Base-by-base conservation (phyloP, 2,113 vertebrate genomes). In the Entomyzon cyanotis region DNA sequence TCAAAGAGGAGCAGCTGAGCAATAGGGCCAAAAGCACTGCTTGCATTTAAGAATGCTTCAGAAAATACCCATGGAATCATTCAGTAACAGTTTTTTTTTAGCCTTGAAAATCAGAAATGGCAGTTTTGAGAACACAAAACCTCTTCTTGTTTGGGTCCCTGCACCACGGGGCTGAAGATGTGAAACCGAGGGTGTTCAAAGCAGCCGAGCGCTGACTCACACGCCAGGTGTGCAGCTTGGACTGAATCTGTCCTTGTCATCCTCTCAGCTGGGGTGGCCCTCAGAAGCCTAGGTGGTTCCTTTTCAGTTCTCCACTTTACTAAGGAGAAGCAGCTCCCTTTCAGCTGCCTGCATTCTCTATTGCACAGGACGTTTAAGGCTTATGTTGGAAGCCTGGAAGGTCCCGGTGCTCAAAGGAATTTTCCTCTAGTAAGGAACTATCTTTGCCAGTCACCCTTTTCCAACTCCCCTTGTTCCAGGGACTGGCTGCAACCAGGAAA, bases 161-260 rank as follows among this genome's bases (percentile, higher is more conserved):
- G 52, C 28, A 8, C n/a, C 0, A 0, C 41, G 47, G 64, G 59
- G 30, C 60, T 58, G 49, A 63, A 76, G 93, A 53, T n/a, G 58
- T 84, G 95, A 62, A 64, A 90, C 69, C 2, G 55, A 74, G 46
- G 33, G 35, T 5, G 30, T 5, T 50, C 0, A 12, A 62, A 74
- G 84, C 76, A 80, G 74, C 23, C 0, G 3, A 71, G 80, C 8
- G 1, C 50, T 39, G 76, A 28, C 31, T 87, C 24, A 21, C 2
- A 1, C 5, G 8, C 14, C 3, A 0, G 46, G 37, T 33, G 59
- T 0, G 0, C 52, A 30, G 3, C 55, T 67, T 9, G 47, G 58
- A 7, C 11, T 65, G 68, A 46, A 9, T 12, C 73, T 0, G 0
- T 53, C 23, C 30, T 21, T 0, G 0, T 15, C 49, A 20, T 4